Base-by-base conservation (phyloP, 1,140 invertebrate species). In the Tribolium castaneum region DNA sequence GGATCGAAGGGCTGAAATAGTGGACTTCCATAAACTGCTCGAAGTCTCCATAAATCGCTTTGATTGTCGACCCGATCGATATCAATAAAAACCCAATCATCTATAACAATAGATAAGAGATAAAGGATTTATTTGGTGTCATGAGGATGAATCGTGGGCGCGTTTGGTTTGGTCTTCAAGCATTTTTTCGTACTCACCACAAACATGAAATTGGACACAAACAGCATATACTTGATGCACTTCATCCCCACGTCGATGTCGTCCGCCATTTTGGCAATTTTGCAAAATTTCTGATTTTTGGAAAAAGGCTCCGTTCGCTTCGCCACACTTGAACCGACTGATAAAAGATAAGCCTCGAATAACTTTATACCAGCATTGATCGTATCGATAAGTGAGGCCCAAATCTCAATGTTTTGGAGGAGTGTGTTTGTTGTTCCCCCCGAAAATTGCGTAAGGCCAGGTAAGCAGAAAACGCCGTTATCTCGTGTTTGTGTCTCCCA, bases 211-310 rank as follows among this genome's bases (percentile, higher is more conserved):
- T 95, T 96, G 80, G 96, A 92, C 50, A 92, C 90, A 81, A 94
- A 92, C 34, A 97, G 89, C 87, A 97, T 91, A 82, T 94, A 95
- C 87, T 96, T 96, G 80, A 96, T 92, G 86, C 93, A 94, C 80
- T 90, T 90, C 89, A 94, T 93, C 80, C 93, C 92, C 56, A 93
- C 88, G 86, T 94, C 92, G 73, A 93, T 78, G 39, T 75, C 51
- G 13, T 77, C 35, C 74, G 88, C 86, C 88, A 91, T 90, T 87
- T 89, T 90, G 84, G 1, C 13, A 4, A 35, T 6, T 59, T 75
- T 75, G 14, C 2, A 7, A 22, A 34, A 74, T 13, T 6, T 13
- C 54, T n/a, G 3, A 9, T n/a, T 35, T 66, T 34, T 35, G 0
- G 6, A 35, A 66, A 35, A 30, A 3, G 9, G 7, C 30, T 6